These are phyloP conservation scores for Nematolebias whitei DNA, from an alignment of 2,113 vertebrate species.

Conservation along the genomic window DNA sequence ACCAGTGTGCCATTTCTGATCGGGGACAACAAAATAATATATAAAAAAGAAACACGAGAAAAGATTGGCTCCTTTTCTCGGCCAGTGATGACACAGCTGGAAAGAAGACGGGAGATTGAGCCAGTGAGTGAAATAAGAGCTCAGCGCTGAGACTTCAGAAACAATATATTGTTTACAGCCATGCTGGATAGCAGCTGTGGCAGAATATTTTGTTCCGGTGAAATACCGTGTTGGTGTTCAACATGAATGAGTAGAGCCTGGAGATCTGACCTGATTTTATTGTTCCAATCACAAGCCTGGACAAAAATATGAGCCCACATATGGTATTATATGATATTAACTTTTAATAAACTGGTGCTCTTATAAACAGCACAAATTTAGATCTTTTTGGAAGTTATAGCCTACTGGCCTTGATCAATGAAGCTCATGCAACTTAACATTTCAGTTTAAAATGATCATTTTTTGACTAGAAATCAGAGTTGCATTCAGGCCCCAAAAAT, in stretches of 20 bases:
- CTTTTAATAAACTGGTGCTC: too few species aligned
- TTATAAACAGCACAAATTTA: too few species aligned
- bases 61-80: slow-evolving; percentile 24
- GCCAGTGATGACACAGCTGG: slow-evolving; percentile 12
- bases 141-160: slow-evolving; percentile 32
- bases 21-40: slow-evolving; percentile 35
- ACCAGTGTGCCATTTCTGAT: slow-evolving; percentile 40
- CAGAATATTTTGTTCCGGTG: slow-evolving; percentile 27
- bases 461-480: too few species aligned
- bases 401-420: too few species aligned
- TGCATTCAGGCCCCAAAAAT: too few species aligned
- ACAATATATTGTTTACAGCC: slow-evolving; percentile 41
- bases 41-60: too few species aligned
- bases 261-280: slow-evolving; percentile 66
- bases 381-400: too few species aligned
- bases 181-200: slow-evolving; percentile 12
- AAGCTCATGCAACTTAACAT: too few species aligned
- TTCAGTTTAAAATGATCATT: too few species aligned
- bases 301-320: slow-evolving; percentile 27
- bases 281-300: slow-evolving; percentile 32
- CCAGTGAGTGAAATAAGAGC: slow-evolving; percentile 44
- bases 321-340: not conserved
- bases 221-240: slow-evolving; percentile 25
- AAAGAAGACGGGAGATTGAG: slow-evolving; percentile 32
- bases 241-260: slow-evolving; percentile 32